A percentile compares a stretch with the other conserved stretches of the same genome.
Conservation (phyloP, 2,113 vertebrate species). For the Gopherus evgoodei region DNA sequence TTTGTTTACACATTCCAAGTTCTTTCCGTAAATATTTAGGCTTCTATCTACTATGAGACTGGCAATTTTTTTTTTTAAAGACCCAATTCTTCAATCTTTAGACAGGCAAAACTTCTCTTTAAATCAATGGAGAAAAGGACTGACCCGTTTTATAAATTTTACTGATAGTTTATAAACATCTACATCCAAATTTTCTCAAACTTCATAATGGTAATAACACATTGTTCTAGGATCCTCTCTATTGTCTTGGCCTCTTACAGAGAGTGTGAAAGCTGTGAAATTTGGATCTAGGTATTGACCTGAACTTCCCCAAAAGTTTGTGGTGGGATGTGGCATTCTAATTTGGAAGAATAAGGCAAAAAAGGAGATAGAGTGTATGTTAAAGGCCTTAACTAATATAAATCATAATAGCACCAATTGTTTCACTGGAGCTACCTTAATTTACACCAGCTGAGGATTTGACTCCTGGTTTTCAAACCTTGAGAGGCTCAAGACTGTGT, state of each 20-base stretch:
- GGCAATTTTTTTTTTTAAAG: not conserved
- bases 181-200: no score
- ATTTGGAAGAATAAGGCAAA: not conserved
- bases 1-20: not conserved
- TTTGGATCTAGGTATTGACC: no score
- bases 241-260: no score
- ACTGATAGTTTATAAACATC: no score
- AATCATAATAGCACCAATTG: not conserved
- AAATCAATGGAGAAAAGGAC: not conserved
- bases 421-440: not conserved
- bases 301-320: no score
- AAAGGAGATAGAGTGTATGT: not conserved
- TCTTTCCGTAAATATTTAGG: not conserved
- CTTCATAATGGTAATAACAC: no score
- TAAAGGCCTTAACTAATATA: not conserved
- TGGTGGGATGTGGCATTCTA: no score
- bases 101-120: not conserved
- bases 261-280: no score
- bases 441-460: not conserved
- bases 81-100: not conserved
- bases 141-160: no score
- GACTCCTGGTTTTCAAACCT: not conserved
- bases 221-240: no score
- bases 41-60: not conserved
- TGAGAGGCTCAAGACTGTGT: not conserved